Evolutionary conservation across 2,113 vertebrate species (phyloP).

Genomic region (Microcebus griseorufus): DNA sequence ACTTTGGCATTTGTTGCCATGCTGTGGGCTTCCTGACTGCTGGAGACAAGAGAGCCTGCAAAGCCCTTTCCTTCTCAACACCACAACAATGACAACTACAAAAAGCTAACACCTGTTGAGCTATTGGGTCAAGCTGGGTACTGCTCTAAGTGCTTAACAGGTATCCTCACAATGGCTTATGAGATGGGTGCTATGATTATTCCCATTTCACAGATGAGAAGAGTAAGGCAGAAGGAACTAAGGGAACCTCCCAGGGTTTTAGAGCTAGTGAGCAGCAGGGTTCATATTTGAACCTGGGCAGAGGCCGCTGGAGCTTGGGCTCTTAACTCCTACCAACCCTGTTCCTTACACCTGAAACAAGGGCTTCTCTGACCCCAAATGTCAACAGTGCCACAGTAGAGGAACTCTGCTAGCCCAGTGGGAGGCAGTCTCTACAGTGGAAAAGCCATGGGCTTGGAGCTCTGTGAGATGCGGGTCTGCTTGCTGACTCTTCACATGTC

Average conservation of each 20-base stretch:
- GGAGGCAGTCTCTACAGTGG: background rate
- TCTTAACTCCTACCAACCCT: background rate
- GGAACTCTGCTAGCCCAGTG: background rate
- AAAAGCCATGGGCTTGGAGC: background rate
- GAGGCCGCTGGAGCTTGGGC: background rate
- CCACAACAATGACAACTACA: no score
- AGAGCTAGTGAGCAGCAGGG: background rate
- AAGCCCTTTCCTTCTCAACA: background rate
- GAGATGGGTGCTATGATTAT: background rate
- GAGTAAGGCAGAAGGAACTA: background rate
- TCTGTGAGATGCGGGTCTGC: background rate
- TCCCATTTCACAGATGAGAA: background rate
- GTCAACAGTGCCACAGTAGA: rapidly evolving
- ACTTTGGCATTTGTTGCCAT: background rate
- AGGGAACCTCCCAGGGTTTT: background rate
- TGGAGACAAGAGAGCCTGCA: background rate
- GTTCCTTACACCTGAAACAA: background rate
- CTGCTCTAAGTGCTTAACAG: background rate
- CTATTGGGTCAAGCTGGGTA: background rate
- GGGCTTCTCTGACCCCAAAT: no score
- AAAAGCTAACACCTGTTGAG: background rate
- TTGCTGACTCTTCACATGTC: background rate
- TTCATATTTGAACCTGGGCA: background rate
- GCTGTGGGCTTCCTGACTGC: background rate
- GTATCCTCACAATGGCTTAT: background rate